phyloP scores from a whole-genome alignment of 2,888 invertebrate genomes.

The Eupithecia exiguata region DNA sequence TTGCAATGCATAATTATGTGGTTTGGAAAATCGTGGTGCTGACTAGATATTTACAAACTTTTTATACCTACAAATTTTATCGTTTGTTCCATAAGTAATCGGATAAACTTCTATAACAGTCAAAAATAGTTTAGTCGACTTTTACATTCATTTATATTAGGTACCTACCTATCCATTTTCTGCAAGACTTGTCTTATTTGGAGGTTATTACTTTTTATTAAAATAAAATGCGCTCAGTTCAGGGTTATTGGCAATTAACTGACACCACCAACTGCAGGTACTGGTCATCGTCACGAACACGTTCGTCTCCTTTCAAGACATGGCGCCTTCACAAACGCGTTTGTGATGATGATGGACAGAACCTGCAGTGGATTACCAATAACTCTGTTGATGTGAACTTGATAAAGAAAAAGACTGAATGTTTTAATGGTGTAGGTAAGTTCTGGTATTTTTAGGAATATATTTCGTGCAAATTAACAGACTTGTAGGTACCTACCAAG shows the following conservation, averaged over 20 bases:
- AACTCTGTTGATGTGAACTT: neutral
- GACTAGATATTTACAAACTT: neutral
- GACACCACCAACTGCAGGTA: neutral
- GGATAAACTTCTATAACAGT: neutral
- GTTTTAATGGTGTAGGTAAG: neutral
- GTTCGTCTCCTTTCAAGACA: too few species aligned
- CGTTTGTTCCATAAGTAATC: neutral
- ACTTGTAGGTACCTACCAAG: neutral
- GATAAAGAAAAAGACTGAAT: neutral
- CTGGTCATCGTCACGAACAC: neutral
- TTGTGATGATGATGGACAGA: neutral
- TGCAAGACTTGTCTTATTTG: neutral
- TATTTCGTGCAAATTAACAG: neutral
- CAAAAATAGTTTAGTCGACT: neutral
- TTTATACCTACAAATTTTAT: neutral
- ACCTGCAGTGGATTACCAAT: neutral
- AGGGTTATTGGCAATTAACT: neutral
- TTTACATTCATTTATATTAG: neutral
- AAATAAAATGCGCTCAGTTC: neutral
- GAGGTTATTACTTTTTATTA: neutral
- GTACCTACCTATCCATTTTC: neutral
- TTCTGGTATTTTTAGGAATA: too few species aligned
- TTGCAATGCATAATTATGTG: conserved; percentile 14
- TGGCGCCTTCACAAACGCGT: neutral
- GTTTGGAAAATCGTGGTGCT: conserved; percentile 4